phyloP scores from a whole-genome alignment of 2,888 invertebrate species.

The Philonicus albiceps region DNA sequence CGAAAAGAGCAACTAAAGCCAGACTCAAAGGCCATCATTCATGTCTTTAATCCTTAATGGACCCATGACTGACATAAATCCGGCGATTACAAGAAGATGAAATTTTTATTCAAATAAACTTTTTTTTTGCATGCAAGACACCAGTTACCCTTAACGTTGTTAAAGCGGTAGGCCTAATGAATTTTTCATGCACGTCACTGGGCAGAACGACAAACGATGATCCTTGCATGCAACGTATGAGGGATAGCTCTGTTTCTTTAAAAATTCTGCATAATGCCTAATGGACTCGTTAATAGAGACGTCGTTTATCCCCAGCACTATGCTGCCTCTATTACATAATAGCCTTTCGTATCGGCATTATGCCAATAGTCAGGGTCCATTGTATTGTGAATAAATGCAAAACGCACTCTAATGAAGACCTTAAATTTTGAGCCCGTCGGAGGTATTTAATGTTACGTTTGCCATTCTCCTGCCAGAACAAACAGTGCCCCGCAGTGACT shows the following conservation, averaged over 20 bases:
- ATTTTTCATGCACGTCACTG: slow-evolving; percentile 41
- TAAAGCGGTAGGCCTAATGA: slow-evolving; percentile 38
- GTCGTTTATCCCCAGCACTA: slow-evolving; percentile 15
- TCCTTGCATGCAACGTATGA: not conserved
- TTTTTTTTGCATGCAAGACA: not conserved
- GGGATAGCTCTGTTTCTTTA: slow-evolving; percentile 9
- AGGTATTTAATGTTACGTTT: slow-evolving; percentile 23
- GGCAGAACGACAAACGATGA: slow-evolving; percentile 23
- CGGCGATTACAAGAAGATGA: slow-evolving; percentile 43
- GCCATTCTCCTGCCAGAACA: not conserved
- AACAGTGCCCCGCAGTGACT: not conserved
- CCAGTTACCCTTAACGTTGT: slow-evolving; percentile 28
- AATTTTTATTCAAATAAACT: slow-evolving; percentile 40
- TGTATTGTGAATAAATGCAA: slow-evolving; percentile 16
- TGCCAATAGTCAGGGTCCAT: slow-evolving; percentile 23
- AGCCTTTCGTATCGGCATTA: not conserved
- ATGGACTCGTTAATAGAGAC: slow-evolving; percentile 41
- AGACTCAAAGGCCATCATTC: slow-evolving; percentile 38
- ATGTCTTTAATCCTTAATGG: slow-evolving; percentile 41
- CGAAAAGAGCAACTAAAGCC: slow-evolving; percentile 35
- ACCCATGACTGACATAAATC: slow-evolving; percentile 43
- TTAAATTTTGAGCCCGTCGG: not conserved
- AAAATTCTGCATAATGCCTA: slow-evolving; percentile 40
- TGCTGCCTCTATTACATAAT: slow-evolving; percentile 25
- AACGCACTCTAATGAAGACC: slow-evolving; percentile 37